Evolutionary conservation across 1,140 invertebrate genomes (phyloP).

Genomic region (Lasaia peninsularis): DNA sequence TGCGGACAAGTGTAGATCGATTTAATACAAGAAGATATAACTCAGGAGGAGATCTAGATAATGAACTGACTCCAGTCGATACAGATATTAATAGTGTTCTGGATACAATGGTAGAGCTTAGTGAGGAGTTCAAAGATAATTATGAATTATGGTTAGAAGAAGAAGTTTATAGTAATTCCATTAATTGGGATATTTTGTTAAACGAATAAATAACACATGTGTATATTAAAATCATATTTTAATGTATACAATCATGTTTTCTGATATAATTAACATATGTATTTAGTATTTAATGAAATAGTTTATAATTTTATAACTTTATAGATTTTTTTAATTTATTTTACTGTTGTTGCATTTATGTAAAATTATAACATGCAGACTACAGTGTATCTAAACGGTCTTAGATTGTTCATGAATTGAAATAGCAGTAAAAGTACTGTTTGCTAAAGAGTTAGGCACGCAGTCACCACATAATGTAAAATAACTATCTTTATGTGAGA

Average conservation of each 20-base stretch:
- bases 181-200: slow-evolving; percentile 84
- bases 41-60: slow-evolving; percentile 53
- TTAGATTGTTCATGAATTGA: too few species aligned
- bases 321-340: neutral
- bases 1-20: slow-evolving; percentile 94
- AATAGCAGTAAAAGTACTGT: too few species aligned
- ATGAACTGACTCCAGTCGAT: slow-evolving; percentile 91
- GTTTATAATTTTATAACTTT: slow-evolving; percentile 1
- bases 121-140: slow-evolving; percentile 96
- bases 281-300: slow-evolving; percentile 6
- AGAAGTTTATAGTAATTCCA: slow-evolving; percentile 94
- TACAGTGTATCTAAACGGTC: neutral
- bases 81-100: slow-evolving; percentile 91
- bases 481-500: too few species aligned
- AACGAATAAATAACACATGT: slow-evolving; percentile 34
- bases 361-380: neutral
- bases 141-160: slow-evolving; percentile 97
- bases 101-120: slow-evolving; percentile 88
- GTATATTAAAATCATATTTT: slow-evolving; percentile 12
- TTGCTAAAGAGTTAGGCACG: too few species aligned
- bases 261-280: neutral
- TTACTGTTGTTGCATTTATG: neutral
- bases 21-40: slow-evolving; percentile 96
- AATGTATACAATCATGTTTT: slow-evolving; percentile 13
- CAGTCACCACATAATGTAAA: too few species aligned